Percentiles rank a stretch among this genome's conserved stretches.
Conservation (phyloP, 2,888 invertebrate species). For the Sericinus montela region DNA sequence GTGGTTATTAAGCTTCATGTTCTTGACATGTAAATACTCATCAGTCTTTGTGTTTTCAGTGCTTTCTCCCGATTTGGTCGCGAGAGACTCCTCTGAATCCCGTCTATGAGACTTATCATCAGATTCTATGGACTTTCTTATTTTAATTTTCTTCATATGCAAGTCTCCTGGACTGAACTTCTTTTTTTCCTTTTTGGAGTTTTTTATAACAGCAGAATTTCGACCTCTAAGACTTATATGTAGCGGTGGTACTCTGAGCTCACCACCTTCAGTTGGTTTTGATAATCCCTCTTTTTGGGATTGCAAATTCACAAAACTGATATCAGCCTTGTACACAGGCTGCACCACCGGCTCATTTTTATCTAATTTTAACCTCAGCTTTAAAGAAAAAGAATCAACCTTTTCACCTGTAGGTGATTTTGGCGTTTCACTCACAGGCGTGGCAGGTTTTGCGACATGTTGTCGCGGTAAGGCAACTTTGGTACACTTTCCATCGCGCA, state of each 20-base stretch:
- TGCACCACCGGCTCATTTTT: constrained; percentile 89
- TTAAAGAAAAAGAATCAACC: constrained; percentile 83
- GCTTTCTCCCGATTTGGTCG: constrained; percentile 52
- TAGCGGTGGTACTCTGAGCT: constrained; percentile 91
- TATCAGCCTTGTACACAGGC: constrained; percentile 89
- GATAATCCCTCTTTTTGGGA: constrained; percentile 65
- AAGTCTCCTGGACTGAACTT: constrained; percentile 70
- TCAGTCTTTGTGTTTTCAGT: constrained; percentile 62
- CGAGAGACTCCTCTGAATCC: constrained; percentile 53
- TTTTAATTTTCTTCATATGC: constrained; percentile 78
- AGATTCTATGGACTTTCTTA: constrained; percentile 56
- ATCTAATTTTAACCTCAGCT: constrained; percentile 89
- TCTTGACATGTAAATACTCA: constrained; percentile 61
- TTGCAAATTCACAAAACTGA: constrained; percentile 83
- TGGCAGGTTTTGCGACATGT: constrained; percentile 38
- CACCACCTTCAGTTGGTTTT: constrained; percentile 78
- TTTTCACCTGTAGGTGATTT: constrained; percentile 65
- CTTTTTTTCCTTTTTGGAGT: constrained; percentile 84
- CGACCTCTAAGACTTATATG: constrained; percentile 92
- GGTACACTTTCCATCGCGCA: constrained; percentile 58
- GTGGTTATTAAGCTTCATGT: constrained; percentile 63
- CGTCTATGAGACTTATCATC: constrained; percentile 59
- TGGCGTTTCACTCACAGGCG: constrained; percentile 45
- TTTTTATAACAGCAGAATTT: constrained; percentile 91
- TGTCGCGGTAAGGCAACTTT: constrained; percentile 63